Evolutionary conservation across 2,797 vertebrate species (phyloP).

Genomic region (Anisognathus igniventris): DNA sequence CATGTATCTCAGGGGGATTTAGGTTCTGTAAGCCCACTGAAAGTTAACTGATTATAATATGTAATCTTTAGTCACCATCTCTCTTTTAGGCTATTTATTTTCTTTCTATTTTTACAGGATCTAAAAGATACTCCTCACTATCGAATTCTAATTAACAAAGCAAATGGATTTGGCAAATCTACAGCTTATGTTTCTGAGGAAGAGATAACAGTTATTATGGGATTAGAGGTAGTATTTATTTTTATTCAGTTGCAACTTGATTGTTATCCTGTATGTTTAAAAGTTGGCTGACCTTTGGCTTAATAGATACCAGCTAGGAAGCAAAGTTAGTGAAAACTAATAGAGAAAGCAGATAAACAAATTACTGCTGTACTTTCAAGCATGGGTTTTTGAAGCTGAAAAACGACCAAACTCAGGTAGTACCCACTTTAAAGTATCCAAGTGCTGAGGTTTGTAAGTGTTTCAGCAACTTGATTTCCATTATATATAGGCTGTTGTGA

Average conservation of each 20-base stretch:
- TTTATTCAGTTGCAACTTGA: slow-evolving; percentile 12
- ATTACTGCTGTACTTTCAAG: background rate
- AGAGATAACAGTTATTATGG: slow-evolving; percentile 18
- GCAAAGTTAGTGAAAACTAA: background rate
- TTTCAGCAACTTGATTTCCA: background rate
- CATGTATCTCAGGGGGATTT: background rate
- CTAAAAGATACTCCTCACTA: slow-evolving; percentile 43
- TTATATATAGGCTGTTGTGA: background rate
- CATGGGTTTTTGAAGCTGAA: background rate
- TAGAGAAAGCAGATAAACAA: background rate
- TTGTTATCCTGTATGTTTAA: background rate
- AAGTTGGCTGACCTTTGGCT: background rate
- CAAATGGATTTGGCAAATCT: slow-evolving; percentile 18
- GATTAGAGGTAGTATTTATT: slow-evolving; percentile 39
- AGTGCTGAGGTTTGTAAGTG: background rate
- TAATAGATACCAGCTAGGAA: background rate
- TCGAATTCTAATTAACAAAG: slow-evolving; percentile 49
- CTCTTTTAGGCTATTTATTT: background rate
- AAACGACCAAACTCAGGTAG: background rate
- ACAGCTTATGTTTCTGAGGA: slow-evolving; percentile 37
- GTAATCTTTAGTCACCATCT: background rate
- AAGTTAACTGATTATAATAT: background rate
- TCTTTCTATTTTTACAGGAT: slow-evolving; percentile 30
- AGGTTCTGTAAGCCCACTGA: background rate
- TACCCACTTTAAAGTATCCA: background rate